Conservation (phyloP, 2,113 vertebrate species). For the Podilymbus podiceps region DNA sequence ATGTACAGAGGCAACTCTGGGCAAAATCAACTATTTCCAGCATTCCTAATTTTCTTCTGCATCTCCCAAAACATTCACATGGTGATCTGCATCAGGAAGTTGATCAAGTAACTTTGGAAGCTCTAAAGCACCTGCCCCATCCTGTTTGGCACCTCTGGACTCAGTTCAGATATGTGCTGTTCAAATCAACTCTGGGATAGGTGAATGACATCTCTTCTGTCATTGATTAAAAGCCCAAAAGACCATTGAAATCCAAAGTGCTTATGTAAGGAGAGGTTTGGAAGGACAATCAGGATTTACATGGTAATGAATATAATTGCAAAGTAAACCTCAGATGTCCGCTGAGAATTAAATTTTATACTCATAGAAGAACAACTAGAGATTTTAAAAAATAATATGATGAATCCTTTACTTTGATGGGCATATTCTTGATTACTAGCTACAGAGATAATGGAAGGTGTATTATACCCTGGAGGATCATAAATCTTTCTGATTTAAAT, state of each 20-base stretch:
- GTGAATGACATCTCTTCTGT: not conserved
- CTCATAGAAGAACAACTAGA: not conserved
- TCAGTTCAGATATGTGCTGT: not conserved
- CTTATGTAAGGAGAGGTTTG: not conserved
- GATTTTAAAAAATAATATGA: constrained; percentile 29
- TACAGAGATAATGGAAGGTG: constrained; percentile 42
- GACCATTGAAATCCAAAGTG: not conserved
- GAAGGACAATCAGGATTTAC: constrained; percentile 33
- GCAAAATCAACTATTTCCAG: not conserved
- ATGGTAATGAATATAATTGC: constrained; percentile 28
- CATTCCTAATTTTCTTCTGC: not conserved
- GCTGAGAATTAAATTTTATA: not conserved
- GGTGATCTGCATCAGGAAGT: not conserved
- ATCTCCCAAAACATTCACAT: not conserved
- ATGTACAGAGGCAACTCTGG: not conserved
- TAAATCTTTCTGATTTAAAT: constrained; percentile 64
- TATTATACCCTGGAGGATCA: constrained; percentile 29
- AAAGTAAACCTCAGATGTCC: constrained; percentile 37
- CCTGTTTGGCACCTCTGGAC: not conserved
- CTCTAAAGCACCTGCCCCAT: not conserved
- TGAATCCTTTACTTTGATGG: constrained; percentile 41
- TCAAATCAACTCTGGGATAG: not conserved
- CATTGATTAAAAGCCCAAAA: constrained; percentile 31
- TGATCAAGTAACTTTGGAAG: not conserved
- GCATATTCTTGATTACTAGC: not conserved